These are phyloP conservation scores for Cryptosula pallasiana DNA, from an alignment of 2,888 invertebrate genomes.

Conservation along the genomic window DNA sequence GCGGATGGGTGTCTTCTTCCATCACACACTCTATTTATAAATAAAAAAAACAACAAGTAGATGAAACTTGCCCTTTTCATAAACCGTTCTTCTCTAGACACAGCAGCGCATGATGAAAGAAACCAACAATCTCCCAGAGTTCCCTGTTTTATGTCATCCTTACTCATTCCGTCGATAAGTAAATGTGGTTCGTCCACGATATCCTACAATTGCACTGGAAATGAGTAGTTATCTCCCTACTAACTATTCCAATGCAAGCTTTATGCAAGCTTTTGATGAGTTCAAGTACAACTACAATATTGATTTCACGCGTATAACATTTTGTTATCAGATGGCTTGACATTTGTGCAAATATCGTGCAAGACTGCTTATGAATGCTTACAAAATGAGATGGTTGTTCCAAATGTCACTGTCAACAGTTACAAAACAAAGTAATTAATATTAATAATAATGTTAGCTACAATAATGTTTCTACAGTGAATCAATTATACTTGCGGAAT, in stretches of 20 bases:
- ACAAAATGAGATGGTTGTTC: no score
- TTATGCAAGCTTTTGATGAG: background rate
- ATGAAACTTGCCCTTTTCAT: slow-evolving; percentile 47
- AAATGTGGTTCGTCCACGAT: slow-evolving; percentile 52
- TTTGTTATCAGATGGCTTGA: background rate
- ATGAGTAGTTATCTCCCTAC: no score
- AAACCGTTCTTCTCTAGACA: slow-evolving; percentile 50
- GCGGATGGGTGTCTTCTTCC: no score
- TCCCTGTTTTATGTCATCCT: slow-evolving; percentile 57
- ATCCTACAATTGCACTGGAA: slow-evolving; percentile 50
- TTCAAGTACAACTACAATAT: background rate
- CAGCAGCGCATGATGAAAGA: slow-evolving; percentile 55
- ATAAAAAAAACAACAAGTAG: no score
- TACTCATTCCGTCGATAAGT: slow-evolving; percentile 55
- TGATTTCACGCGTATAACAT: background rate
- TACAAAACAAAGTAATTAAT: no score
- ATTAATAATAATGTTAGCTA: no score
- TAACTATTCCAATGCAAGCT: background rate
- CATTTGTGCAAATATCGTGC: no score
- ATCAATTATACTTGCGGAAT: no score
- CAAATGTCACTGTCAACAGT: no score
- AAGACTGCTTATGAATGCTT: no score
- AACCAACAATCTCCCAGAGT: slow-evolving; percentile 57
- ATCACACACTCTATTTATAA: no score
- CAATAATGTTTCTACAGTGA: no score